Evolutionary conservation across 1,140 invertebrate genomes (phyloP).

Genomic region (Plutomurus gul): DNA sequence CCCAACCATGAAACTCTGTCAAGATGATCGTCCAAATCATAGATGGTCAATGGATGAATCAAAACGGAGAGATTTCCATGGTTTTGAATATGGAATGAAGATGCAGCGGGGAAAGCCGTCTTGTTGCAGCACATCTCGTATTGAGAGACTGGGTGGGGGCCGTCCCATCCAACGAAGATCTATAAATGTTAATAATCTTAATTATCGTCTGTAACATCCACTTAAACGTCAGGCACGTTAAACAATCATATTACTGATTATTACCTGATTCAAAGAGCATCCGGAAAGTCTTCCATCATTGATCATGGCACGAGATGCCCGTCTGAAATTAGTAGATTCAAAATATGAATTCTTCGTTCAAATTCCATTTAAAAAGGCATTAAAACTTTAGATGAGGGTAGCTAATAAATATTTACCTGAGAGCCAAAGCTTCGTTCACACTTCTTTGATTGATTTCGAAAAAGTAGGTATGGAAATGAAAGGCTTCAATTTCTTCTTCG

Average conservation of each 20-base stretch:
- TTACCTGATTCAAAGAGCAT: slow-evolving; percentile 44
- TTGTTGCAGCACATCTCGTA: slow-evolving; percentile 48
- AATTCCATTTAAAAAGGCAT: too few relatives aligned
- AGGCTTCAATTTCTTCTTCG: slow-evolving; percentile 32
- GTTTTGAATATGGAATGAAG: slow-evolving; percentile 45
- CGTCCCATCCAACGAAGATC: slow-evolving; percentile 42
- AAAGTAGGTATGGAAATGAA: slow-evolving; percentile 44
- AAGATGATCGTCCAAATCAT: slow-evolving; percentile 40
- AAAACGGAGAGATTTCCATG: slow-evolving; percentile 48
- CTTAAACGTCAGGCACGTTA: neutral
- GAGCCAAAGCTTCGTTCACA: neutral
- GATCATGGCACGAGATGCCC: slow-evolving; percentile 28
- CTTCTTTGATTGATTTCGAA: slow-evolving; percentile 19
- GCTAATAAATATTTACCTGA: neutral
- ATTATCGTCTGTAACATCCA: neutral
- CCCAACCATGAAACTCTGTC: slow-evolving; percentile 37
- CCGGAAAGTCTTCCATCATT: slow-evolving; percentile 26
- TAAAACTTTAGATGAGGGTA: neutral
- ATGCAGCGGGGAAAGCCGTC: slow-evolving; percentile 31
- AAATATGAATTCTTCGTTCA: neutral
- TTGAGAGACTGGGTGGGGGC: slow-evolving; percentile 41
- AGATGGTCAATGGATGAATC: slow-evolving; percentile 48
- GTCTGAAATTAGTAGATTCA: neutral
- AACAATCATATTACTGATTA: neutral
- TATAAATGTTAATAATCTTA: neutral